Base-by-base conservation (phyloP, 53 echinoderm and acorn worm genomes). In the Luidia sarsii region DNA sequence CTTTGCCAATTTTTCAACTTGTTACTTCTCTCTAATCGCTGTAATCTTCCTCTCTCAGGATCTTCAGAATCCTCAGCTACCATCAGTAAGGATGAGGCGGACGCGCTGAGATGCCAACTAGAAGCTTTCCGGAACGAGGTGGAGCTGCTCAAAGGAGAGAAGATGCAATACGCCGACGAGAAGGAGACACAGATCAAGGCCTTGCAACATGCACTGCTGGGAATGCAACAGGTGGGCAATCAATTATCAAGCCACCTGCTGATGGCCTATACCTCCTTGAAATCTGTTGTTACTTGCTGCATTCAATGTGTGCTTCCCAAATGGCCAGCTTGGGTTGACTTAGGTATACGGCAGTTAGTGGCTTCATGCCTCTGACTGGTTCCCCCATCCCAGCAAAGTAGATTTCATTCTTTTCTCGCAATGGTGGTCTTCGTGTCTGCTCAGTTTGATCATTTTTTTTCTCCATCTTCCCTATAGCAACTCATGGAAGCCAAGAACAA, bases 151-250 rank as follows among this genome's bases (percentile, higher is more conserved):
- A 90, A 87, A 35, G 14, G 21, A 3, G 79, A 87, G 61, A 51
- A 68, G 34, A 13, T 61, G 3, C 86, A 82, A 39, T 70, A 75
- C 28, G 89, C 61, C 10, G 90, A 94, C 22, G 92, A 92, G 81
- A 97, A 87, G 53, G 97, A 97, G 52, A 97, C 89, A 0, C 90
- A 97, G 79, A 93, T 97, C 20, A 90, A 93, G 70, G 97, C 97
- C 15, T 52, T 97, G 33, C 97, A 97, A 51, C 86, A 93, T 57
- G 93, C 97, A 11, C 57, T 97, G 3, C 90, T 92, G 6, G 90
- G 88, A 33, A 90, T 93, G 88, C 97, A 97, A 74, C 97, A 97
- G 97, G 97, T 97, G 46, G 11, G 71, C n/a, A n/a, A n/a, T n/a
- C n/a, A n/a, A n/a, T n/a, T n/a, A n/a, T n/a, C n/a, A n/a, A n/a